These are phyloP conservation scores for Monomorium pharaonis DNA, from an alignment of 1,140 invertebrate genomes.

Conservation along the genomic window DNA sequence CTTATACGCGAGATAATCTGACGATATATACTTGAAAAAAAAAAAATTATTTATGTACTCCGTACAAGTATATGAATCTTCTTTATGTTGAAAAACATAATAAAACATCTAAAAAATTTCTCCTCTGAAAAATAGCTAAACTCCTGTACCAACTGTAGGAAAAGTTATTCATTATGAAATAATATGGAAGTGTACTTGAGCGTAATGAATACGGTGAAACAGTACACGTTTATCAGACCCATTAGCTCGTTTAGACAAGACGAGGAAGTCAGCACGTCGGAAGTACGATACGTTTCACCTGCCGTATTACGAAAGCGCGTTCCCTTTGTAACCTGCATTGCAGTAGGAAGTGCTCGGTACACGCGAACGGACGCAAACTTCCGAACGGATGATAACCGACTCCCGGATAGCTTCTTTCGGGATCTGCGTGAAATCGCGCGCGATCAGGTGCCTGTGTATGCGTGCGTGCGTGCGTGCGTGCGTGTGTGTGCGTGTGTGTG, in stretches of 20 bases:
- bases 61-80: neutral
- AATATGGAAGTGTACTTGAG: neutral
- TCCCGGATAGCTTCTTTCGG: constrained; percentile 14
- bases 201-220: neutral
- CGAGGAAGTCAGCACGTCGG: constrained; percentile 25
- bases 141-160: neutral
- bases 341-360: neutral
- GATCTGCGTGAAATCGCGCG: constrained; percentile 7
- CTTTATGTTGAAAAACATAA: neutral
- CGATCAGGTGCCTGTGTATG: constrained; percentile 28
- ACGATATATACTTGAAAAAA: neutral
- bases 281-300: constrained; percentile 46
- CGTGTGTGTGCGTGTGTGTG: constrained; percentile 17
- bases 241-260: constrained; percentile 30
- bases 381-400: constrained; percentile 3
- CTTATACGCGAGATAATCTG: neutral
- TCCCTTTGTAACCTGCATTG: neutral
- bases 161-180: neutral
- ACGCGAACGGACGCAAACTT: constrained; percentile 17
- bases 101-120: neutral
- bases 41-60: neutral
- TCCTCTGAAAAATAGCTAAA: neutral
- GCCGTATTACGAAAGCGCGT: constrained; percentile 36
- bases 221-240: neutral
- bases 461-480: neutral